Conservation (phyloP, 2,113 vertebrate species). For the Ifrita kowaldi region DNA sequence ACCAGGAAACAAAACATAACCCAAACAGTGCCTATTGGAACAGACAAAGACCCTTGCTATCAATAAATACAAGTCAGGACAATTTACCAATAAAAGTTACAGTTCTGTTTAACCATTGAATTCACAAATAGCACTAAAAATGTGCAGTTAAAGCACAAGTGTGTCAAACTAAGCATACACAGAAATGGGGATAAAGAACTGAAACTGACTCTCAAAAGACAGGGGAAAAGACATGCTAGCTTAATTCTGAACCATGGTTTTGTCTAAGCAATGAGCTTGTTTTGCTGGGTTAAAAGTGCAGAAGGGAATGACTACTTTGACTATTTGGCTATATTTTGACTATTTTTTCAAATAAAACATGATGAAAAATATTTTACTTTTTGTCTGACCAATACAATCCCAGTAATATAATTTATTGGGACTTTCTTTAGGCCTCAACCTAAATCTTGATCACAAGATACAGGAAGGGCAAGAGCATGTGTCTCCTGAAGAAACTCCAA, state of each 20-base stretch:
- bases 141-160: slow-evolving; percentile 21
- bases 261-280: not conserved
- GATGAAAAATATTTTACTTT: slow-evolving; percentile 17
- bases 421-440: slow-evolving; percentile 23
- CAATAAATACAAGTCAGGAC: slow-evolving; percentile 45
- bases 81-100: not conserved
- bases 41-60: not conserved
- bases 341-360: not conserved
- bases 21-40: not conserved
- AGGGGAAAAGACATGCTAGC: not conserved
- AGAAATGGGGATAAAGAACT: slow-evolving; percentile 36
- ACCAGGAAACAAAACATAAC: not conserved
- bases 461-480: slow-evolving; percentile 3
- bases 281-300: not conserved
- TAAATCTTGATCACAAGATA: slow-evolving; percentile 31
- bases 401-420: slow-evolving; percentile 32
- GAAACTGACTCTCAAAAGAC: not conserved
- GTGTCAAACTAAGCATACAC: slow-evolving; percentile 28
- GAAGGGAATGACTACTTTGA: not conserved
- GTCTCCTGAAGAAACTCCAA: slow-evolving; percentile 33
- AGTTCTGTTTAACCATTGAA: slow-evolving; percentile 20
- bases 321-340: not conserved
- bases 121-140: slow-evolving; percentile 58
- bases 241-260: not conserved
- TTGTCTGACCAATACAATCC: slow-evolving; percentile 37